phyloP scores from a whole-genome alignment of 2,797 vertebrate genomes.

The Pipistrellus nathusii region DNA sequence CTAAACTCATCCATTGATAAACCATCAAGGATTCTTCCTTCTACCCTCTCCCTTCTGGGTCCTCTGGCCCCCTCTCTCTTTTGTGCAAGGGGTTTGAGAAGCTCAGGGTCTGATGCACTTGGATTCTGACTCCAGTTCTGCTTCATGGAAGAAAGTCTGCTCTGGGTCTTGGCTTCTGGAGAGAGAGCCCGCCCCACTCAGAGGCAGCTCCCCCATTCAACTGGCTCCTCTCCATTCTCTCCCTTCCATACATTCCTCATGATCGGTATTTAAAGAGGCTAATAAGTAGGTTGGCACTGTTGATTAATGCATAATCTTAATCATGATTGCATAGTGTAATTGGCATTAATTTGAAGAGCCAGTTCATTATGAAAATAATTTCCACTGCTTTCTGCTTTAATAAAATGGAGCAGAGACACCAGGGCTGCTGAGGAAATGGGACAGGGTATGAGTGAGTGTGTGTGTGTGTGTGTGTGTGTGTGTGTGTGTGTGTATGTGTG shows the following conservation, averaged over 20 bases:
- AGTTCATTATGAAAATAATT: constrained; percentile 91
- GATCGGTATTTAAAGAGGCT: constrained; percentile 88
- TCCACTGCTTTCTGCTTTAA: constrained; percentile 86
- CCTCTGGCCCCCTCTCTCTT: neutral
- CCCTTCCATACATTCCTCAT: constrained; percentile 77
- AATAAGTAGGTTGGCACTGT: constrained; percentile 88
- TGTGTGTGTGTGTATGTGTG: neutral
- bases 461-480: neutral
- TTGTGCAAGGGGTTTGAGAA: neutral
- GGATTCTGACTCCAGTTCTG: neutral
- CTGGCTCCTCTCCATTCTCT: constrained; percentile 72
- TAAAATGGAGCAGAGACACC: constrained; percentile 81
- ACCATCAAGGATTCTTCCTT: neutral
- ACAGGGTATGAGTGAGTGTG: neutral
- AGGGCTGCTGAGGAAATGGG: constrained; percentile 1
- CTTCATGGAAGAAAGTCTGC: neutral
- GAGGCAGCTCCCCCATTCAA: constrained; percentile 55
- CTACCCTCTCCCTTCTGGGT: neutral
- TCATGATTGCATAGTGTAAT: constrained; percentile 90
- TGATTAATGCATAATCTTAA: constrained; percentile 91
- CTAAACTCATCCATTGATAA: neutral
- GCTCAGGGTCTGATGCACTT: neutral
- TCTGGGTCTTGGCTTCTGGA: constrained; percentile 49
- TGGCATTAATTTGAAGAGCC: constrained; percentile 90
- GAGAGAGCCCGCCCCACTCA: neutral